These are phyloP conservation scores for Typhlichthys subterraneus DNA, from an alignment of 2,797 vertebrate genomes.

Conservation along the genomic window DNA sequence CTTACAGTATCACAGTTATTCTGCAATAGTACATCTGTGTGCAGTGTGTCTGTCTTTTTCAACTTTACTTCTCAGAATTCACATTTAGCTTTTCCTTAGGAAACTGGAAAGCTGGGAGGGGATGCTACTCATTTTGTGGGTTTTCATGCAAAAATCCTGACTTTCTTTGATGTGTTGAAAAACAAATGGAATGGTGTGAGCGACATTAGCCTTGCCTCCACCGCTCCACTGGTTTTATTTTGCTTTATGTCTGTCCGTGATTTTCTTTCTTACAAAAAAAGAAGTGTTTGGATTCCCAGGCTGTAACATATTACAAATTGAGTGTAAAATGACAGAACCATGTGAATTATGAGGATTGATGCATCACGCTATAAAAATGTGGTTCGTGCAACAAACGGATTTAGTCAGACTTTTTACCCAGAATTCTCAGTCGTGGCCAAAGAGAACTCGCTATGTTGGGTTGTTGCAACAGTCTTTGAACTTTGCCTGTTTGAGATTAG, in stretches of 20 bases:
- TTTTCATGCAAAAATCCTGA: constrained; percentile 51
- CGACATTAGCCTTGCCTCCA: constrained; percentile 31
- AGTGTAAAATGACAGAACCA: constrained; percentile 64
- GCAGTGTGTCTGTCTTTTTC: constrained; percentile 56
- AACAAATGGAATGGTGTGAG: constrained; percentile 44
- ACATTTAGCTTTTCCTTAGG: constrained; percentile 54
- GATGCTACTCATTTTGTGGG: constrained; percentile 54
- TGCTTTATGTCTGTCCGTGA: constrained; percentile 35
- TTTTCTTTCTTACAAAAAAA: constrained; percentile 44
- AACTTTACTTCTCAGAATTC: constrained; percentile 57
- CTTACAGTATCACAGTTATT: constrained; percentile 41
- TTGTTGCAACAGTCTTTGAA: constrained; percentile 11
- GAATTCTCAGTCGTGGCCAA: constrained; percentile 36
- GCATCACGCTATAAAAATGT: constrained; percentile 63
- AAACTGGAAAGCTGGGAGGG: constrained; percentile 15
- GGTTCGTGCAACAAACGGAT: constrained; percentile 48
- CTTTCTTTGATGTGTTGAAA: constrained; percentile 63
- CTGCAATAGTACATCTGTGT: constrained; percentile 42
- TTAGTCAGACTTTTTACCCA: constrained; percentile 23
- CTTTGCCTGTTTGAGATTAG: constrained; percentile 5
- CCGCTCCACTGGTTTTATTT: constrained; percentile 40
- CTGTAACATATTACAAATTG: constrained; percentile 58
- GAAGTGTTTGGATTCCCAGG: constrained; percentile 55
- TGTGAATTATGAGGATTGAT: constrained; percentile 51
- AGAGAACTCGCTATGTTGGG: constrained; percentile 13